Evolutionary conservation across 2,797 vertebrate species (phyloP), one percentile per base, ranked within the genome.

Genomic region (Merluccius polli): DNA sequence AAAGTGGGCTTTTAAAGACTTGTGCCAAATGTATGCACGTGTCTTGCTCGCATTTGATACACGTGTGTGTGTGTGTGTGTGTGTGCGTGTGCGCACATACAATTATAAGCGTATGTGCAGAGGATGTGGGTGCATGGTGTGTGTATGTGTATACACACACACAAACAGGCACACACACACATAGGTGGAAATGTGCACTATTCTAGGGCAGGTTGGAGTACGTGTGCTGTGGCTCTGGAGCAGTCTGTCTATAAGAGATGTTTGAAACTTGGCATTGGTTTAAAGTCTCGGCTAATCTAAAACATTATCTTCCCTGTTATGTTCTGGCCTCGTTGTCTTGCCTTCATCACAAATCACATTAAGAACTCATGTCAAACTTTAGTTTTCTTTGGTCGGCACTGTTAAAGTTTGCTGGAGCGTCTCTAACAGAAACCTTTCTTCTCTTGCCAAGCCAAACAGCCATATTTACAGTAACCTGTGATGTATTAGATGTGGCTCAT

Each of bases 381-480:
- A 1, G 18, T 52, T 65, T 63, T 15, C 29, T 74, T 35, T 38
- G 52, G 32, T 70, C 52, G 48, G 68, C 32, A 41, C 75, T 59
- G 71, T 68, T 77, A 83, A 77, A 74, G 71, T 78, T 67, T 59
- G 30, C 15, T 75, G 70, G 78, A 75, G 18, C 2, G 18, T 71
- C 6, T 72, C 77, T 81, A 75, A 74, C 72, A 69, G 72, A 33
- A 35, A 72, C 33, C 77, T 82, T 78, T 83, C 59, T 81, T 78
- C 75, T 15, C 27, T 24, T 52, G 83, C 81, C 85, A 87, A 79
- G 72, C 27, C 76, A 78, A 70, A 75, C 24, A 69, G 73, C 68
- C 24, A 70, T 75, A 70, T 78, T 84, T 73, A 75, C 75, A 74
- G 33, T 75, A 75, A 79, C 70, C 67, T 76, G 52, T 38, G 74